These are phyloP conservation scores for Drosophila anomelani DNA, from an alignment of 2,888 invertebrate genomes.

Conservation along the genomic window DNA sequence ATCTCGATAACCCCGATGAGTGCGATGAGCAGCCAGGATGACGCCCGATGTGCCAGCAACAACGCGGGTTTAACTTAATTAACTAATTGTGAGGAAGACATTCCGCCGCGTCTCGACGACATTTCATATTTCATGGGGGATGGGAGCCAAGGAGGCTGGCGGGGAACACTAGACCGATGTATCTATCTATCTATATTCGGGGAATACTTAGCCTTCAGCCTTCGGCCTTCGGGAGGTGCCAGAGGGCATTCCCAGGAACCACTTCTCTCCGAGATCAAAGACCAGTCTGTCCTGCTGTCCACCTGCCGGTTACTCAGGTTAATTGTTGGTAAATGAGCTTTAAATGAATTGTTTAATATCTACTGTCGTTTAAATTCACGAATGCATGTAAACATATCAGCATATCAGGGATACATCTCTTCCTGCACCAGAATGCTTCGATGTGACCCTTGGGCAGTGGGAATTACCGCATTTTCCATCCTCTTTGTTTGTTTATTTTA, in stretches of 20 bases:
- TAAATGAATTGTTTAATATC: too few relatives aligned
- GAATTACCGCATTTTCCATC: too few relatives aligned
- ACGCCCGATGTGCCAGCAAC: conserved; percentile 35
- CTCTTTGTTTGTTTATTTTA: not conserved
- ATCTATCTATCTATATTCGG: not conserved
- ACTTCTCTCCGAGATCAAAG: not conserved
- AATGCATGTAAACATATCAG: too few relatives aligned
- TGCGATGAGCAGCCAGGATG: conserved; percentile 36
- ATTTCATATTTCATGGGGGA: conserved; percentile 8
- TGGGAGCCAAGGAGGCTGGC: not conserved
- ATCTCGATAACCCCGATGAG: conserved; percentile 57
- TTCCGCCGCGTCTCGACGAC: not conserved
- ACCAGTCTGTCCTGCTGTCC: not conserved
- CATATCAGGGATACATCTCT: not conserved
- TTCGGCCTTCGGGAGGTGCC: not conserved
- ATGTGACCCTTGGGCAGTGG: not conserved
- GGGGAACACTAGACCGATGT: not conserved
- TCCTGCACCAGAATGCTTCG: not conserved
- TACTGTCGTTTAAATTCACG: not conserved
- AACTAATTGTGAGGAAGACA: conserved; percentile 61
- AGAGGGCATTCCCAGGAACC: not conserved
- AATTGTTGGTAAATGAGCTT: too few relatives aligned
- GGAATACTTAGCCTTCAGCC: not conserved
- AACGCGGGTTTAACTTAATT: conserved; percentile 59
- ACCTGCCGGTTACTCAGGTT: too few relatives aligned